Evolutionary conservation across 2,888 invertebrate species (phyloP), one percentile per base, ranked within the genome.

Genomic region (Charanyca ferruginea): DNA sequence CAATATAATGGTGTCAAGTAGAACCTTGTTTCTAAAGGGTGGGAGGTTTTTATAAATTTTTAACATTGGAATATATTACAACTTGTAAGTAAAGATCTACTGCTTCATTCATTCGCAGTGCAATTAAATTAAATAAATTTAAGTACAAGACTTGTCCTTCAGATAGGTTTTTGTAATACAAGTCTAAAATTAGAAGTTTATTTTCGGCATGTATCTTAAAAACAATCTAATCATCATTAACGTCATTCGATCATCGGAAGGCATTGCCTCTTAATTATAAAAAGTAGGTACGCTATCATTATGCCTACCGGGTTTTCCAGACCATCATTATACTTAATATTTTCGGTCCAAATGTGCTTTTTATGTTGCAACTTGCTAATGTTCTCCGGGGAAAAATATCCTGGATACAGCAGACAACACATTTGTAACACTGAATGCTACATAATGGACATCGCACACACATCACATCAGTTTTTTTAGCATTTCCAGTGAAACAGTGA

Each of bases 261-360:
- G 28, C 32, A 45, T 35, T 52, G 66, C 22, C 20, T 41, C 25
- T 23, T 41, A 3, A 35, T 38, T n/a, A 20, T 32, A 66, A 67
- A 67, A 71, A 54, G 13, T 23, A 25, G 11, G 11, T 23, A 25
- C 16, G 11, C 23, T 11, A 42, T n/a, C 22, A 47, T 38, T 20
- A 66, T 41, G 28, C n/a, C 9, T 35, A 16, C 41, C 9, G 23
- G 45, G 20, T 22, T 57, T 73, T 11, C 41, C 66, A 11, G 32
- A 11, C 49, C 28, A 16, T 47, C 45, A 52, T 62, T 32, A 52
- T 32, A n/a, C n/a, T n/a, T n/a, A 67, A 51, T 20, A 20, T 42
- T 49, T 64, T 23, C 13, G 35, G 7, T n/a, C 9, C 18, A 28
- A 54, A 38, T 54, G 48, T 54, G 8, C n/a, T 69, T 73, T 65